These are phyloP conservation scores for Solenodon paradoxus DNA, from an alignment of 2,113 vertebrate genomes.

Conservation along the genomic window DNA sequence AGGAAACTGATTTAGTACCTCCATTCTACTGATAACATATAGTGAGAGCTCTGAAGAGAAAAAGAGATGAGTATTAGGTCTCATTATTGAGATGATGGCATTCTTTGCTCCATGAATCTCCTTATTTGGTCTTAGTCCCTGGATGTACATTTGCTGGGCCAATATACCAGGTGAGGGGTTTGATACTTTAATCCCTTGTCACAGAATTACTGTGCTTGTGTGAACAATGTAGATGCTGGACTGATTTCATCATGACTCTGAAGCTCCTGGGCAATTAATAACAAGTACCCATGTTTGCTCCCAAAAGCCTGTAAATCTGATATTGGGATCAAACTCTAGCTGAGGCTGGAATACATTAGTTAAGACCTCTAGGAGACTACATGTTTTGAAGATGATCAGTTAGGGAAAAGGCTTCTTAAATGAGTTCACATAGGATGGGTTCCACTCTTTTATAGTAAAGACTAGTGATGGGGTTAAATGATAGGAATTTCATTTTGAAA, in stretches of 20 bases:
- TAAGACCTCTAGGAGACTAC: not conserved
- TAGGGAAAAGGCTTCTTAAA: not conserved
- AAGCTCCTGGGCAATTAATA: not conserved
- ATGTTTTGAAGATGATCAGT: not conserved
- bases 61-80: not conserved
- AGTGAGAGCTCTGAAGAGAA: not conserved
- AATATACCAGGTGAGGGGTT: not conserved
- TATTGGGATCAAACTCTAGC: not conserved
- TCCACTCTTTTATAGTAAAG: not conserved
- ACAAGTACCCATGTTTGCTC: not conserved
- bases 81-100: not conserved
- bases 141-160: not conserved
- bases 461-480: not conserved
- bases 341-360: not conserved
- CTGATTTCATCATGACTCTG: not conserved
- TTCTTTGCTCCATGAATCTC: not conserved
- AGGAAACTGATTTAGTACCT: slow-evolving; percentile 29
- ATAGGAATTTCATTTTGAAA: slow-evolving; percentile 18
- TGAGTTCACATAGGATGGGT: not conserved
- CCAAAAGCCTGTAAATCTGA: not conserved
- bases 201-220: not conserved
- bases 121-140: not conserved
- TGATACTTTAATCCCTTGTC: not conserved
- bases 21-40: slow-evolving; percentile 20
- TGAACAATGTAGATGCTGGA: not conserved